Evolutionary conservation across 2,888 invertebrate species (phyloP).

Genomic region (Lepidochitona cinerea): DNA sequence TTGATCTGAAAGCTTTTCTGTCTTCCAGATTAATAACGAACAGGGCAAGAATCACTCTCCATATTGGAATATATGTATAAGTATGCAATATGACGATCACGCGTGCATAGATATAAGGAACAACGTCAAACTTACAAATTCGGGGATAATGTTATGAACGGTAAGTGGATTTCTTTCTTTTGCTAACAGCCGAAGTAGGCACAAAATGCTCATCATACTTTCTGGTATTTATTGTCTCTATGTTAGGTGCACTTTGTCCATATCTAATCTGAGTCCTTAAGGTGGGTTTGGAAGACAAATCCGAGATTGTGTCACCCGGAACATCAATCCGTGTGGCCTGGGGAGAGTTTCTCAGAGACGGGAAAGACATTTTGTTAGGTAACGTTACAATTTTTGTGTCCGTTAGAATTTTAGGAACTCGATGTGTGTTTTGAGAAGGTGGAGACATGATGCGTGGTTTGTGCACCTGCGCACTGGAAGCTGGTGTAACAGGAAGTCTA

Average conservation of each 20-base stretch:
- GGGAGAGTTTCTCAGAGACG: not conserved
- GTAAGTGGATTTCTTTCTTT: not conserved
- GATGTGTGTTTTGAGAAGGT: not conserved
- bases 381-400: not conserved
- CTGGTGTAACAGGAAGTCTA: not conserved
- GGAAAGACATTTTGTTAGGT: conserved; percentile 5
- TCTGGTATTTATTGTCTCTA: not conserved
- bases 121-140: too few relatives aligned
- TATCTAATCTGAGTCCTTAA: not conserved
- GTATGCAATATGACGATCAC: not conserved
- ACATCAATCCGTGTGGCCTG: not conserved
- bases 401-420: not conserved
- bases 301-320: not conserved
- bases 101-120: not conserved
- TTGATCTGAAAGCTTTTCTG: too few relatives aligned
- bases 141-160: not conserved
- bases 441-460: conserved; percentile 9
- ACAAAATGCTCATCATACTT: conserved; percentile 11
- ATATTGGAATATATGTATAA: not conserved
- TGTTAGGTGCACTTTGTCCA: not conserved
- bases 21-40: too few relatives aligned
- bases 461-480: not conserved
- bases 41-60: too few relatives aligned
- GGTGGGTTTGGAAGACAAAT: not conserved
- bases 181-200: not conserved